Conservation (phyloP, 2,888 invertebrate genomes). For the Neoitamus cyanurus region DNA sequence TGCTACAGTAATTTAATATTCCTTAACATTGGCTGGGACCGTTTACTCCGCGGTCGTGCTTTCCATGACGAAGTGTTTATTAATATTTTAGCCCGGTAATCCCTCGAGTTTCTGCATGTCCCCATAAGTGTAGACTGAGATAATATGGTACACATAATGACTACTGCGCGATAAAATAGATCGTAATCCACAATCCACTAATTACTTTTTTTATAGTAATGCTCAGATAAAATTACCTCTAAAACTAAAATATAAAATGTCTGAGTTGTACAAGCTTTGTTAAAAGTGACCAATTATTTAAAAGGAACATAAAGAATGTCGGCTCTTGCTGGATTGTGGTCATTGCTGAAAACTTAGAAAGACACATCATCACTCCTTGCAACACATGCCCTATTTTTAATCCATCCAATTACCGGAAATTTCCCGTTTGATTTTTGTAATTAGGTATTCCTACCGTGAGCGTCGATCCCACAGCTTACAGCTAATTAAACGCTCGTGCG, state of each 20-base stretch:
- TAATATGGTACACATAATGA: neutral
- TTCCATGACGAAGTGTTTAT: neutral
- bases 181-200: no score
- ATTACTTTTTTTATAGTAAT: no score
- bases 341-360: neutral
- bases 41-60: neutral
- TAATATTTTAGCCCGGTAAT: neutral
- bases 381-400: no score
- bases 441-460: neutral
- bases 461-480: neutral
- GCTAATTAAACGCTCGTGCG: neutral
- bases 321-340: no score
- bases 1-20: constrained; percentile 11
- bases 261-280: no score
- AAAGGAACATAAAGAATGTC: no score
- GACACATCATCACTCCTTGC: neutral
- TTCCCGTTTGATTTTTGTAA: neutral
- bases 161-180: no score
- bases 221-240: no score
- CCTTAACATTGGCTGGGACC: neutral
- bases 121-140: neutral
- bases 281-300: no score
- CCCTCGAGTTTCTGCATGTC: neutral
- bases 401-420: no score
- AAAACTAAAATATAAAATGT: no score